Evolutionary conservation across 2,113 vertebrate genomes (phyloP), one percentile per base, ranked within the genome.

Genomic region (Pluvialis apricaria): DNA sequence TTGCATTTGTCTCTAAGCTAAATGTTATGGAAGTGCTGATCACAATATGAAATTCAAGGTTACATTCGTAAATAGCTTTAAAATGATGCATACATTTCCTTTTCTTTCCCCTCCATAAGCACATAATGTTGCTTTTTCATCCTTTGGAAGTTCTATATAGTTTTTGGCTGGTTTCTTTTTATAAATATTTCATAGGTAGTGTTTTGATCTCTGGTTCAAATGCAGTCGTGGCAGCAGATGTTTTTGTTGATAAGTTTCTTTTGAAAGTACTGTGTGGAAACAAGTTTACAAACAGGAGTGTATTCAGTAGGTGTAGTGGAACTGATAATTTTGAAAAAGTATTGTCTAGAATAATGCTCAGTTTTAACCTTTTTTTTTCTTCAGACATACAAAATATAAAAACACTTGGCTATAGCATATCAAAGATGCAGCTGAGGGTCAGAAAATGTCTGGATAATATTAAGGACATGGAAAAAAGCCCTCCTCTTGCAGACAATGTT

Each of bases 131-230:
- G 9, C 40, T 81, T 90, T 93, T 94, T 66, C n/a, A 60, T 54
- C 42, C 31, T 92, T 80, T 93, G 60, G 52, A 81, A 71, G 25
- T 84, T 86, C 58, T 51, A 4, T 64, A 36, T 64, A 84, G 24
- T 83, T 70, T 75, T 68, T 54, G 32, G 16, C 57, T 78, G 73
- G 21, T 68, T 92, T 96, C 60, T 75, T 91, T 91, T 78, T 70
- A 84, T 89, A 94, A 93, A 94, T 84, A 78, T 92, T 94, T 94
- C 69, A 95, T 71, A 72, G 79, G 36, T 29, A 68, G 57, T 21
- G 52, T 94, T 96, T 94, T 94, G 86, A 92, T 94, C 86, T 96
- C 65, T 65, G 40, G 76, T 95, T 92, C 90, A 86, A 86, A 65
- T 95, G 82, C 80, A 95, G 61, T 64, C 34, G 29, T 65, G 77